These are phyloP conservation scores for Metallyticus violacea DNA, from an alignment of 2,888 invertebrate species.

Conservation along the genomic window DNA sequence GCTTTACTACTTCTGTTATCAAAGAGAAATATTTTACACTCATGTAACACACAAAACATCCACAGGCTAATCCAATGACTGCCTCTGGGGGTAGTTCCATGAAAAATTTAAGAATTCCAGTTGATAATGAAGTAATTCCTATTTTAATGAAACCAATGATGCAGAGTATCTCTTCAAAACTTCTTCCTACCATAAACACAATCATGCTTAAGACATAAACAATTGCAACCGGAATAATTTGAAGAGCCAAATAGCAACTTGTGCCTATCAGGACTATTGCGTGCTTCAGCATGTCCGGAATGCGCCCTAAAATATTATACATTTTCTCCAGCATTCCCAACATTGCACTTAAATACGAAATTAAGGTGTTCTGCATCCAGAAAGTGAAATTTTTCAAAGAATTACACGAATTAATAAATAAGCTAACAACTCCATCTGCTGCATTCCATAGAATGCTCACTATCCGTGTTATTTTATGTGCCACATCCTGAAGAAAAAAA, in stretches of 20 bases:
- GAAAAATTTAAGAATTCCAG: not conserved
- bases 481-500: conserved; percentile 3
- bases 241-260: conserved; percentile 16
- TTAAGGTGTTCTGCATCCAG: not conserved
- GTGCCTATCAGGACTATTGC: conserved; percentile 17
- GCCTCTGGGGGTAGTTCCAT: conserved; percentile 17
- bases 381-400: not conserved
- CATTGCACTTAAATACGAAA: not conserved
- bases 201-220: conserved; percentile 19
- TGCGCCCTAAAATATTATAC: not conserved
- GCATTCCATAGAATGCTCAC: not conserved
- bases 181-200: conserved; percentile 12
- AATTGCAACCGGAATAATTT: conserved; percentile 20
- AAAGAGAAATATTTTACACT: not conserved
- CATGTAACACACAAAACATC: not conserved
- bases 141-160: not conserved
- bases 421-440: not conserved
- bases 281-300: conserved; percentile 21
- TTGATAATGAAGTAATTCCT: not conserved
- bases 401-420: not conserved
- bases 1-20: not conserved
- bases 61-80: conserved; percentile 1
- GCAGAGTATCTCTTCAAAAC: conserved; percentile 13
- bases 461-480: not conserved
- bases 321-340: not conserved